phyloP scores from a whole-genome alignment of 2,888 invertebrate species.

The Melieria crassipennis region DNA sequence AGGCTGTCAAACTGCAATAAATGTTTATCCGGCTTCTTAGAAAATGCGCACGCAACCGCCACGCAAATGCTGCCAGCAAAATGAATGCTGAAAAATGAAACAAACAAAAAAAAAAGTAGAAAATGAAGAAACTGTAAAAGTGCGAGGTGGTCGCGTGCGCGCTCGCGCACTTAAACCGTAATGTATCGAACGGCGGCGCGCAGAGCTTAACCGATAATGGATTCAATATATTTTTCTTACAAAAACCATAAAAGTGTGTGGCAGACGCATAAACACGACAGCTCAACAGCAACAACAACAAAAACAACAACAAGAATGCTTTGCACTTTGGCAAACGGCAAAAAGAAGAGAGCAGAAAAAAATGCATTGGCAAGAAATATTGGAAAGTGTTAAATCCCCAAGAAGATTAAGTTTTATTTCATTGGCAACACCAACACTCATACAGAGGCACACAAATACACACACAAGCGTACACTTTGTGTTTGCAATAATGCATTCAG shows the following conservation, averaged over 20 bases:
- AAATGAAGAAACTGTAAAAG: constrained; percentile 22
- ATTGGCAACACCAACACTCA: constrained; percentile 50
- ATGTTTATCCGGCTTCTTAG: constrained; percentile 37
- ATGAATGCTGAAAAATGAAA: background rate
- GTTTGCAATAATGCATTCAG: no score
- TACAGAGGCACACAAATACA: background rate
- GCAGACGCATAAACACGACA: constrained; percentile 21
- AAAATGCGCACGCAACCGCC: constrained; percentile 16
- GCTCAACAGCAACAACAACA: background rate
- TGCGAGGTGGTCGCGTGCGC: constrained; percentile 13
- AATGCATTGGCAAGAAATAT: constrained; percentile 52
- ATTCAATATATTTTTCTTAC: constrained; percentile 51
- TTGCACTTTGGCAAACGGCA: no score
- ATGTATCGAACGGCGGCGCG: constrained; percentile 24
- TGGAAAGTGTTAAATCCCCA: constrained; percentile 62
- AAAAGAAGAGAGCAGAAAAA: constrained; percentile 7
- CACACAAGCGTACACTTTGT: constrained; percentile 4
- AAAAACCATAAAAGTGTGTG: constrained; percentile 34
- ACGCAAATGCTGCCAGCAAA: background rate
- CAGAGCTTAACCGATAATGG: constrained; percentile 59
- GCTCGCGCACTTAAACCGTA: background rate
- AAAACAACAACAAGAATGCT: no score
- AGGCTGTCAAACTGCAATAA: constrained; percentile 36
- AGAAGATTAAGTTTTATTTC: constrained; percentile 60
- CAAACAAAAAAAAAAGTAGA: constrained; percentile 16